Base-by-base conservation (phyloP, 2,888 invertebrate genomes). In the Zele albiditarsus region DNA sequence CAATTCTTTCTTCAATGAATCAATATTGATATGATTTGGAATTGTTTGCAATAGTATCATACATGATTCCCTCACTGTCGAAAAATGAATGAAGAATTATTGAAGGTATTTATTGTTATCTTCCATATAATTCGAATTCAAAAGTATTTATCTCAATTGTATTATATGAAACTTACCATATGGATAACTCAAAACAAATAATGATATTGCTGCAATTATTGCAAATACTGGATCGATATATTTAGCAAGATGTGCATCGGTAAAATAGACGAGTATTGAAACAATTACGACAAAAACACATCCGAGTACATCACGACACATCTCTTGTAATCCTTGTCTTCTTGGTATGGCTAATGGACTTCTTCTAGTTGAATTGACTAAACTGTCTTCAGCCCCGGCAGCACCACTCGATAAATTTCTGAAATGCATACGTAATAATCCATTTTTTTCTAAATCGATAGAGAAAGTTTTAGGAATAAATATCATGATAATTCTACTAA, bases 31-130 rank as follows among this genome's bases (percentile, higher is more conserved):
- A 16, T 96, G 95, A 82, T 94, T 95, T 0, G 98, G 98, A 75
- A 98, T 97, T 0, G 97, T 98, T 90, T 98, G 97, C 25, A 98
- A 91, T 0, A 98, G 91, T 83, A 98, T 96, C 73, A 96, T 90
- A 4, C 96, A 95, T 14, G 97, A 96, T 88, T 97, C 95, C 81
- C 95, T 95, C 93, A 97, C 97, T 97, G 90, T 57, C 89, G 89
- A 81, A 77, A 79, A 67, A 82, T 23, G 53, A 66, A 79, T 66
- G 63, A 66, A 33, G 71, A 70, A 74, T 42, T 65, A 63, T n/a
- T n/a, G n/a, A n/a, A n/a, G n/a, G 2, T 38, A 12, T 12, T 38
- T 8, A 12, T 38, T 38, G 38, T 38, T 38, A 38, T 38, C 8
- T 6, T 2, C 38, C 8, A 12, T 12, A 1, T 12, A 38, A 38